A percentile compares a stretch with the other conserved stretches of the same genome.
phyloP scores from a whole-genome alignment of 1,140 invertebrate species.

The Bombus turneri region DNA sequence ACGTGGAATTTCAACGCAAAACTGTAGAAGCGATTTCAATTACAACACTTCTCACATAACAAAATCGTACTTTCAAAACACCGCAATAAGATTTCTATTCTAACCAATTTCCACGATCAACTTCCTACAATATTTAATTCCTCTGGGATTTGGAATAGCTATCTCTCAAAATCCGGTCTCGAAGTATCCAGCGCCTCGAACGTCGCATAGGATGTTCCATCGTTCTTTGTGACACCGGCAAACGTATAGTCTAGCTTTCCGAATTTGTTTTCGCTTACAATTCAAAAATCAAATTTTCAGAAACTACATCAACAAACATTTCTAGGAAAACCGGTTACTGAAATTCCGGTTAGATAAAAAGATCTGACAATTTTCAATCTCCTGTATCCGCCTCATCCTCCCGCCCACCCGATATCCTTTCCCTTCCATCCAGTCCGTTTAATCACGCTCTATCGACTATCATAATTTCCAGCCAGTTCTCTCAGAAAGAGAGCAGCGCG shows the following conservation, averaged over 20 bases:
- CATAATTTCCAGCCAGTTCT: conserved; percentile 14
- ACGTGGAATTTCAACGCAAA: not conserved
- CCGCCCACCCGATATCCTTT: not conserved
- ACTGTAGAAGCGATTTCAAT: not conserved
- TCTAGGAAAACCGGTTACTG: too few species aligned
- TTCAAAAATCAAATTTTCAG: too few species aligned
- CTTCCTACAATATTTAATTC: too few species aligned
- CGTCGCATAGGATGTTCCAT: not conserved
- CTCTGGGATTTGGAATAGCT: not conserved
- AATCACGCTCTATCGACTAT: conserved; percentile 39
- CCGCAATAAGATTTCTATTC: too few species aligned
- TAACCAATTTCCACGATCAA: not conserved
- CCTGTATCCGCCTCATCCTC: not conserved
- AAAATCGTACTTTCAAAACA: not conserved
- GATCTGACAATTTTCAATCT: not conserved
- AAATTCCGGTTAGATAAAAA: not conserved
- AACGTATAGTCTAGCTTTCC: too few species aligned
- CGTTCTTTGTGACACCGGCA: too few species aligned
- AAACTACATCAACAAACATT: too few species aligned
- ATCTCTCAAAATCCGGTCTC: too few species aligned
- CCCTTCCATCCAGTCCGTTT: conserved; percentile 16
- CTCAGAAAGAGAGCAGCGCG: conserved; percentile 5
- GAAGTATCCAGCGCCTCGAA: too few species aligned
- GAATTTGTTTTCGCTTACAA: not conserved
- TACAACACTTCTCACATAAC: not conserved